Base-by-base conservation (phyloP, 2,888 invertebrate species). In the Itoplectis maculator region DNA sequence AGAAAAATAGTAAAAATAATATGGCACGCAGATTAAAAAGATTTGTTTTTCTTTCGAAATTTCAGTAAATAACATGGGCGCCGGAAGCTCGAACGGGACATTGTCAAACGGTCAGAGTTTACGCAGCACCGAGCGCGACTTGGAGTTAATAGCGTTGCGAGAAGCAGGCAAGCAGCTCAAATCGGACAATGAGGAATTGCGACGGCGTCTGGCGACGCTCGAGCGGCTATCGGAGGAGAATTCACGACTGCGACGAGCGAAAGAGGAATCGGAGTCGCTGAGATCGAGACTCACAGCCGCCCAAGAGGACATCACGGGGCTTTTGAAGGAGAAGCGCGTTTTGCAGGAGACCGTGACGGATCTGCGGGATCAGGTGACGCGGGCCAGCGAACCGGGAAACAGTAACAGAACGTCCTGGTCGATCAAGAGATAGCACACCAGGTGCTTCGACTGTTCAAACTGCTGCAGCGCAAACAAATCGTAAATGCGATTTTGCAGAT, bases 271-370 rank as follows among this genome's bases (percentile, higher is more conserved):
- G 1, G 95, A 95, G 83, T 92, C 94, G 13, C 92, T 97, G 7
- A 94, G 94, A 86, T 94, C 94, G 7, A 94, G 94, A 88, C 91
- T 96, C 72, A 94, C 94, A 83, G 95, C 95, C 0, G 96, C 97
- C 0, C 97, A 97, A 91, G 96, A 96, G 87, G 96, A 97, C 82
- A 95, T 97, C 0, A 94, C 95, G 7, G 94, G 94, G 70, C 92
- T 97, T 84, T 90, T 97, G 29, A 95, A 96, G 37, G 97, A 97
- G 89, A 97, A 97, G 89, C 95, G 95, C 86, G 95, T 95, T 65
- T 93, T 97, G 66, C 91, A 97, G 84, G 96, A 97, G 81, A 95
- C 96, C 49, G 94, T 97, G 84, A 94, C 95, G 49, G 93, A 94
- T 29, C 92, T 97, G 84, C 96, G 96, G 93, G 96, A 93, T 84